Conservation (phyloP, 2,888 invertebrate species). For the Acleris emargana region DNA sequence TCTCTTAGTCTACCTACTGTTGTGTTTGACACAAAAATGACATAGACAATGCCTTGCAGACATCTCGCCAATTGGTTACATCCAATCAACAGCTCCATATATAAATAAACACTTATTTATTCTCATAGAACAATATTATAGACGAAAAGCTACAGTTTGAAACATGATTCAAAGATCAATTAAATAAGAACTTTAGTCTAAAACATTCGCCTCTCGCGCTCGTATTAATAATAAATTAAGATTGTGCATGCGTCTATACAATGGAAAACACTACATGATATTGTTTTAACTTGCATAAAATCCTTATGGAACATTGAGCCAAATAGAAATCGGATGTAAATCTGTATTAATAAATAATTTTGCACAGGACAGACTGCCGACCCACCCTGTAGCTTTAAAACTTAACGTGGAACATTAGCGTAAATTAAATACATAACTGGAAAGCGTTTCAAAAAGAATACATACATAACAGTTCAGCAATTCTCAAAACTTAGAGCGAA, state of each 20-base stretch:
- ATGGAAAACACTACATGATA: slow-evolving; percentile 9
- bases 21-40: slow-evolving; percentile 61
- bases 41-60: slow-evolving; percentile 40
- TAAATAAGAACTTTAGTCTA: not conserved
- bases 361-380: slow-evolving; percentile 10
- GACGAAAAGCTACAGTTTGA: slow-evolving; percentile 1
- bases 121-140: slow-evolving; percentile 7
- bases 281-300: slow-evolving; percentile 11
- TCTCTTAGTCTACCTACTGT: slow-evolving; percentile 40
- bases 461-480: not conserved
- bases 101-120: slow-evolving; percentile 29
- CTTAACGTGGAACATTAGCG: slow-evolving; percentile 28
- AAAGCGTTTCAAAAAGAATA: not conserved
- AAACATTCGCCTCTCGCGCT: slow-evolving; percentile 7
- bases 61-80: slow-evolving; percentile 25
- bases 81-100: slow-evolving; percentile 28
- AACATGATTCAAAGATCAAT: slow-evolving; percentile 4
- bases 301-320: slow-evolving; percentile 14
- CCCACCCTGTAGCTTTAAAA: slow-evolving; percentile 8
- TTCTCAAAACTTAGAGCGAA: no score
- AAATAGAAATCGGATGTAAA: slow-evolving; percentile 11
- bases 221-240: slow-evolving; percentile 3
- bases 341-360: slow-evolving; percentile 28
- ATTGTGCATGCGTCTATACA: slow-evolving; percentile 16
- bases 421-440: slow-evolving; percentile 17